A percentile compares a stretch with the other conserved stretches of the same genome.
Evolutionary conservation across 2,113 vertebrate genomes (phyloP).

Genomic region (Oncorhynchus keta): DNA sequence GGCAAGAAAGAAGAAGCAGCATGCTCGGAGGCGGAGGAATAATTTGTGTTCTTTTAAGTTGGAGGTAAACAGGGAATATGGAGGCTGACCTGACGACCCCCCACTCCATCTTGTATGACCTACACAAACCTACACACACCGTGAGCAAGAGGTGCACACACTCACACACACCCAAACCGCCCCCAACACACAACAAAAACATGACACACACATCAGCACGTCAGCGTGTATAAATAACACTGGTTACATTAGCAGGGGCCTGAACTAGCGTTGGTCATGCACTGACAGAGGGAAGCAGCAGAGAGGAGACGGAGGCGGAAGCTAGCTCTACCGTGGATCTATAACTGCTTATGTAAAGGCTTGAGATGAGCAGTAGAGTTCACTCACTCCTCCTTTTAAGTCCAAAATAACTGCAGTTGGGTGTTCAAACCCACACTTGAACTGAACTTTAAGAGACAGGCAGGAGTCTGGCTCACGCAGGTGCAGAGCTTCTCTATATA

Average conservation of each 20-base stretch:
- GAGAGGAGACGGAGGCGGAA: neutral
- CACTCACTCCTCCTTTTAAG: conserved; percentile 57
- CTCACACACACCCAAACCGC: neutral
- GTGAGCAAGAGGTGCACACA: neutral
- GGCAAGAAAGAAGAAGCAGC: neutral
- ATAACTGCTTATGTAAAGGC: conserved; percentile 53
- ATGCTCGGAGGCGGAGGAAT: conserved; percentile 42
- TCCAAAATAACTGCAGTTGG: conserved; percentile 61
- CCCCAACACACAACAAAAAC: neutral
- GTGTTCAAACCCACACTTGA: conserved; percentile 64
- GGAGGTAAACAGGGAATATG: conserved; percentile 31
- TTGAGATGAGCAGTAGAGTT: conserved; percentile 46
- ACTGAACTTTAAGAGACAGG: conserved; percentile 35
- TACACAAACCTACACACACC: conserved; percentile 48
- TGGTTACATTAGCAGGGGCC: conserved; percentile 37
- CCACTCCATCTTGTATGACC: conserved; percentile 36
- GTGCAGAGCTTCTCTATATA: neutral
- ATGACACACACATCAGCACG: conserved; percentile 67
- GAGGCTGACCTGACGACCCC: conserved; percentile 39
- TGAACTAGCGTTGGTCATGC: conserved; percentile 45
- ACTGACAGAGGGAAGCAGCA: conserved; percentile 6
- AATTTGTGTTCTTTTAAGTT: conserved; percentile 16
- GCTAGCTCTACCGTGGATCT: neutral
- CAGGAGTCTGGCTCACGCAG: conserved; percentile 32
- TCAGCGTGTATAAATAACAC: neutral